Evolutionary conservation across 2,113 vertebrate species (phyloP), one percentile per base, ranked within the genome.

Genomic region (Turnix velox): DNA sequence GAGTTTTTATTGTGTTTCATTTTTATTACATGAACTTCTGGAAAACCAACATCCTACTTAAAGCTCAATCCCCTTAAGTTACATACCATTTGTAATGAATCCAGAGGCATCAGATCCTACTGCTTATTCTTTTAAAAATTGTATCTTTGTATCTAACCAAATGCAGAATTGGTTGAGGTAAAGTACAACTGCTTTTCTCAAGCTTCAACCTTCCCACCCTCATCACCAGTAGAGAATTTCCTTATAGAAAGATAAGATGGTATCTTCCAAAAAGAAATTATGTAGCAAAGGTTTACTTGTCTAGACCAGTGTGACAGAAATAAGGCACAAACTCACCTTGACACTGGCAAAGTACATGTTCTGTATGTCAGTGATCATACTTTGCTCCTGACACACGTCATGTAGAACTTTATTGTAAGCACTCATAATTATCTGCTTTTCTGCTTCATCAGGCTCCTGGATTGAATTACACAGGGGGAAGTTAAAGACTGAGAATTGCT

Each of bases 361-460:
- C 14, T 90, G 90, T 40, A 98, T 37, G 20, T 65, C 57, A 37
- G 51, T 46, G 78, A 98, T 97, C 18, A 98, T 77, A 20, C n/a
- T 71, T 87, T 97, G 96, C 85, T 98, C 98, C 67, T 96, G 80
- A 68, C 6, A n/a, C 68, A 98, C 83, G 69, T 95, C 87, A 62
- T 87, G 57, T 23, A 97, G 75, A 62, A 98, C 87, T 91, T 94
- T 89, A 84, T 65, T 93, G 33, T 97, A 98, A 35, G 95, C 95
- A 66, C 87, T 93, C 81, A 48, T 88, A 91, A 98, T 97, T 48
- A 98, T 96, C 92, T 87, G 82, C 58, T 93, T 95, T 51, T 97
- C 97, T 76, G 84, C 49, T 84, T 96, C 96, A 81, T 92, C 88
- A 75, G 95, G 96, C n/a, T 97, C 97, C 98, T 98, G 61, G 77